A percentile compares a stretch with the other conserved stretches of the same genome.
Evolutionary conservation across 2,113 vertebrate genomes (phyloP).

Genomic region (Struthidea cinerea): DNA sequence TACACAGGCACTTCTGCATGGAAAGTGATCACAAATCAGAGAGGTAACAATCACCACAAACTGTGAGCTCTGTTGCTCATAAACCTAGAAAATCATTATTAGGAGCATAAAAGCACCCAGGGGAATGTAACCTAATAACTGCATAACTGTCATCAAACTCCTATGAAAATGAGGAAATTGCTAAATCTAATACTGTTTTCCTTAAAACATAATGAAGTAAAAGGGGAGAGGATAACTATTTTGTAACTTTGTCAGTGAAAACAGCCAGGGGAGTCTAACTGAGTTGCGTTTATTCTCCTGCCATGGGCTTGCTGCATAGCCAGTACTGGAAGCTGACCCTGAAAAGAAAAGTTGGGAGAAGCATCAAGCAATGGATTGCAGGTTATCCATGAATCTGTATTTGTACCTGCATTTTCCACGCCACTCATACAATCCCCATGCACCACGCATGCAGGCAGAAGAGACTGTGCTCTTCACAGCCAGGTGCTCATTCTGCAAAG

Average conservation of each 20-base stretch:
- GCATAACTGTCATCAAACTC: neutral
- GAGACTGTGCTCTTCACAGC: neutral
- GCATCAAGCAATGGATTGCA: rapidly evolving
- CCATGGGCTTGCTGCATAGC: rapidly evolving
- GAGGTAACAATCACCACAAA: neutral
- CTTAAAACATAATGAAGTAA: neutral
- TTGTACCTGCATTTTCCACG: neutral
- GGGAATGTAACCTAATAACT: neutral
- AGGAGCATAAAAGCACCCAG: neutral
- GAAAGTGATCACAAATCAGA: neutral
- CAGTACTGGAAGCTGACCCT: rapidly evolving
- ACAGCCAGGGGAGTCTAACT: neutral
- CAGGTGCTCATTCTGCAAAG: neutral
- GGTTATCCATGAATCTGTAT: neutral
- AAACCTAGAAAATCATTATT: neutral
- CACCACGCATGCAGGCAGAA: rapidly evolving
- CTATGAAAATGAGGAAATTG: neutral
- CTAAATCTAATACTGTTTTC: neutral
- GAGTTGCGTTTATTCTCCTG: neutral
- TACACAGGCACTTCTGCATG: neutral
- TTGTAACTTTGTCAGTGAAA: neutral
- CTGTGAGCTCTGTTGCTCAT: neutral
- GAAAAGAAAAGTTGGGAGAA: neutral
- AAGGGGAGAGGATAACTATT: neutral
- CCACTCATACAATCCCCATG: neutral